Evolutionary conservation across 37 sponge, comb jelly and placozoan species (phyloP).

Genomic region (Geodia barretti): DNA sequence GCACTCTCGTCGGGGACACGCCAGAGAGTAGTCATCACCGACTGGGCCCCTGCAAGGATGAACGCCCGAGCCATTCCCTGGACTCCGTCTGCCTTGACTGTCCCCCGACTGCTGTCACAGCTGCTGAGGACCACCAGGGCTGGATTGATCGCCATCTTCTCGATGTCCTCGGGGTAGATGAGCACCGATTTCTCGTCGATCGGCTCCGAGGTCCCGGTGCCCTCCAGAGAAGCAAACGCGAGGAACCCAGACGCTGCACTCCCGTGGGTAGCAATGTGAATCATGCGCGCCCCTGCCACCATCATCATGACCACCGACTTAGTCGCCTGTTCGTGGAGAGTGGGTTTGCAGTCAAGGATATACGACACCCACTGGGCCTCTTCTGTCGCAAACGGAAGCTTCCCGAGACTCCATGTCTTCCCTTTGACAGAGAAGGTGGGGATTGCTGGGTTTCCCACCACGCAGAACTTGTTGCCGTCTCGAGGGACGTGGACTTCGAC

Average conservation of each 20-base stretch:
- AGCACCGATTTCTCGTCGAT: conserved; percentile 39
- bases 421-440: conserved; percentile 47
- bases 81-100: conserved; percentile 78
- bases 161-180: conserved; percentile 73
- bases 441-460: conserved; percentile 76
- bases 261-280: conserved; percentile 82
- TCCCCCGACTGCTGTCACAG: conserved; percentile 72
- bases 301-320: conserved; percentile 45
- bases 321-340: conserved; percentile 66
- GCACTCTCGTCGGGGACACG: conserved; percentile 84
- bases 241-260: conserved; percentile 64
- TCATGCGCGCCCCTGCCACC: conserved; percentile 48
- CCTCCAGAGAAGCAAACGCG: conserved; percentile 47
- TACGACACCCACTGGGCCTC: conserved; percentile 66
- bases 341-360: conserved; percentile 51
- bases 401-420: conserved; percentile 57
- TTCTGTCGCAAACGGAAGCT: conserved; percentile 59
- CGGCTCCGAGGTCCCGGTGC: not conserved
- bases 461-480: conserved; percentile 46
- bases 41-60: conserved; percentile 81
- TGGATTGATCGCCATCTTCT: conserved; percentile 52
- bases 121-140: conserved; percentile 80
- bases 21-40: conserved; percentile 79
- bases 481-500: conserved; percentile 35
- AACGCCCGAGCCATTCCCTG: conserved; percentile 80